phyloP scores from a whole-genome alignment of 2,888 invertebrate genomes.

The Tetanocera ferruginea region DNA sequence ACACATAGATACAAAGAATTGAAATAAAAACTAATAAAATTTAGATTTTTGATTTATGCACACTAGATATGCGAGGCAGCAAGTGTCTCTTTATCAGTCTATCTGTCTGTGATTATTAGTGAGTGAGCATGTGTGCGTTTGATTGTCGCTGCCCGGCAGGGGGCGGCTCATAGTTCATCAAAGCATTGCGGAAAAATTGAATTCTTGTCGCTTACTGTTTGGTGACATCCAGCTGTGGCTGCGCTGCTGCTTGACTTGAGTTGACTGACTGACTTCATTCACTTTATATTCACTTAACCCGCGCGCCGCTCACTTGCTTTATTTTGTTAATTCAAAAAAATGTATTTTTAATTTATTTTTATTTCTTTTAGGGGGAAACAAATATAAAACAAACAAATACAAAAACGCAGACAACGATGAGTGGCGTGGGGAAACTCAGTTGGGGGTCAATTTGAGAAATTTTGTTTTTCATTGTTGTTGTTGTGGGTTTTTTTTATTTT shows the following conservation, averaged over 20 bases:
- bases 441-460: constrained; percentile 15
- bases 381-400: background rate
- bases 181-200: background rate
- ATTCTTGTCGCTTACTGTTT: background rate
- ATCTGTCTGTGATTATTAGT: background rate
- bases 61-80: too few relatives aligned
- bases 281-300: background rate
- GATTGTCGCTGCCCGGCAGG: background rate
- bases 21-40: background rate
- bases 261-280: background rate
- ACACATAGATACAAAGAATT: too few relatives aligned
- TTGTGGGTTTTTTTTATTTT: background rate
- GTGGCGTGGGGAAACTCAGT: constrained; percentile 4
- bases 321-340: constrained; percentile 11
- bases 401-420: background rate
- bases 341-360: constrained; percentile 21
- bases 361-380: background rate
- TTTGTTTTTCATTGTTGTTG: background rate
- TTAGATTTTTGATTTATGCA: constrained; percentile 19
- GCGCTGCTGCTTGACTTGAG: background rate
- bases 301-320: background rate
- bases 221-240: background rate
- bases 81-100: too few relatives aligned
- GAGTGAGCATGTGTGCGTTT: background rate
- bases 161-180: constrained; percentile 2